These are phyloP conservation scores for Apteryx owenii DNA, from an alignment of 2,113 vertebrate genomes.

Conservation along the genomic window DNA sequence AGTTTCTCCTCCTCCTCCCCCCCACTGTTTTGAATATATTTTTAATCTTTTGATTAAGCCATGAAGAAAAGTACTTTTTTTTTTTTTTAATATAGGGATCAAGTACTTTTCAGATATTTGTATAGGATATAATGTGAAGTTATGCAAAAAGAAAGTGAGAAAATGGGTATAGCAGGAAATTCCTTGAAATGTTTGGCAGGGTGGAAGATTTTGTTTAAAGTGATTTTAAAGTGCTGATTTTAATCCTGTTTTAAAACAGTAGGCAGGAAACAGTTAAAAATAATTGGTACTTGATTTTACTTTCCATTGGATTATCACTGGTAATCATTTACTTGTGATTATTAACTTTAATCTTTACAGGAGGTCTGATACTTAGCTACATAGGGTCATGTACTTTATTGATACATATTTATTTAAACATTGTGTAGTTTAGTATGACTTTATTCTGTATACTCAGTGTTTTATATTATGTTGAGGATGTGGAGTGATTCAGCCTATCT, in stretches of 20 bases:
- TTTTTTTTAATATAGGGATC: neutral
- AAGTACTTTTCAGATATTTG: neutral
- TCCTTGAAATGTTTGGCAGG: neutral
- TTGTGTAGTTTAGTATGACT: neutral
- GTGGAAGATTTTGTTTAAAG: neutral
- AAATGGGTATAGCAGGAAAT: neutral
- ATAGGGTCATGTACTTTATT: neutral
- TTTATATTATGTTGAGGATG: neutral
- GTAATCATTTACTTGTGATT: neutral
- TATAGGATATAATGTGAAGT: neutral
- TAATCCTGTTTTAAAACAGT: neutral
- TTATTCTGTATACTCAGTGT: neutral
- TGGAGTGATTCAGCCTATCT: neutral
- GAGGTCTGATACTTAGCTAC: neutral
- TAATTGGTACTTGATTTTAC: neutral
- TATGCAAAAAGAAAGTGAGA: neutral
- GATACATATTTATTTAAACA: neutral
- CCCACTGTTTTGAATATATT: neutral
- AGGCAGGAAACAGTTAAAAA: neutral
- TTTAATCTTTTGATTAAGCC: conserved; percentile 33
- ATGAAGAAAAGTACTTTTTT: neutral
- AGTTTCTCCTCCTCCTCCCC: neutral
- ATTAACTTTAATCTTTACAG: neutral
- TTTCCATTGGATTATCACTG: neutral
- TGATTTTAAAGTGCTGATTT: neutral